Evolutionary conservation across 2,113 vertebrate genomes (phyloP).

Genomic region (Perognathus longimembris): DNA sequence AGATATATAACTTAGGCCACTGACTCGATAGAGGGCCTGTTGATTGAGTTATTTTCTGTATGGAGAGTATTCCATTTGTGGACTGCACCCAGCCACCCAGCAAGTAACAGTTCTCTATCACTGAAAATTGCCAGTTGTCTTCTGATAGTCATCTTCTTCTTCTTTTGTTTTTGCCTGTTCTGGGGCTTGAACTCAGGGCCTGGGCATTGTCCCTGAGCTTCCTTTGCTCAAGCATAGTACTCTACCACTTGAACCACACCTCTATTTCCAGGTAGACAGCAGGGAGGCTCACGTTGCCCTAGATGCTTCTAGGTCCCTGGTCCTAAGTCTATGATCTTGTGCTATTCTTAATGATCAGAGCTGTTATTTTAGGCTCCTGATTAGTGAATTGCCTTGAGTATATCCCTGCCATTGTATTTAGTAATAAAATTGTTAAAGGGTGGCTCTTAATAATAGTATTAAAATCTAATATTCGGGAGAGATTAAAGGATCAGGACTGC

Average conservation of each 20-base stretch:
- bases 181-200: too few relatives aligned
- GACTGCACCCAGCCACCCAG: neutral
- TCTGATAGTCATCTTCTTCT: neutral
- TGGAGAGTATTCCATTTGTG: fast-evolving
- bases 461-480: slow-evolving; percentile 72
- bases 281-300: neutral
- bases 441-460: slow-evolving; percentile 74
- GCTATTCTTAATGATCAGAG: neutral
- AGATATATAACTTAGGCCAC: neutral
- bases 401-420: slow-evolving; percentile 57
- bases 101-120: neutral
- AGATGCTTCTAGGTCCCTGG: neutral
- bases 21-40: neutral
- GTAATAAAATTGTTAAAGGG: slow-evolving; percentile 73
- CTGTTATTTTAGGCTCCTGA: neutral
- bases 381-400: slow-evolving; percentile 44
- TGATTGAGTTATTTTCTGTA: neutral
- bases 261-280: fast-evolving
- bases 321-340: neutral
- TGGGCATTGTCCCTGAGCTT: too few relatives aligned
- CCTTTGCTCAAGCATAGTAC: too few relatives aligned
- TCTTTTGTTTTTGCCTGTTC: too few relatives aligned
- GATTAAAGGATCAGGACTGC: slow-evolving; percentile 76
- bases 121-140: neutral
- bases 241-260: too few relatives aligned